These are phyloP conservation scores for Lepeophtheirus nordmannii DNA, from an alignment of 2,888 invertebrate species.

Conservation along the genomic window DNA sequence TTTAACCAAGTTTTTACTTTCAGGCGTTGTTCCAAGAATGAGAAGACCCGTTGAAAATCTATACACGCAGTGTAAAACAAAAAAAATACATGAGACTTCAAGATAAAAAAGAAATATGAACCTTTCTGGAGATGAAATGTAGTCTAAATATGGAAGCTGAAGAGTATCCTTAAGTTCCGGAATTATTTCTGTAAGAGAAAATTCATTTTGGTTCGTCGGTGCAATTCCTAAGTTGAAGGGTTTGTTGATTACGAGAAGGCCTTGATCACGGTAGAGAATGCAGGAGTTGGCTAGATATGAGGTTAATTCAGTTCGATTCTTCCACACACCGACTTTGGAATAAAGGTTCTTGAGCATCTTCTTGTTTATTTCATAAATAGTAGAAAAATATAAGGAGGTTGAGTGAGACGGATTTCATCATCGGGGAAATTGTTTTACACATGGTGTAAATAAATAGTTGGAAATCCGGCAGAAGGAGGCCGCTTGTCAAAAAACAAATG, in stretches of 20 bases:
- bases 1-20: background rate
- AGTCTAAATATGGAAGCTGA: background rate
- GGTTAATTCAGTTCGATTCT: background rate
- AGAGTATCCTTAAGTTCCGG: background rate
- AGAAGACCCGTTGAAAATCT: background rate
- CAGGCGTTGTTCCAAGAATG: background rate
- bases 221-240: background rate
- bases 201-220: background rate
- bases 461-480: no score
- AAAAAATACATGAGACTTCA: background rate
- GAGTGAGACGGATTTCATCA: background rate
- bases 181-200: background rate
- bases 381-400: background rate
- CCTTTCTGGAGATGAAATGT: background rate
- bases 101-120: background rate
- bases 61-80: background rate
- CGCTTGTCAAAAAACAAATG: no score
- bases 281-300: conserved; percentile 1
- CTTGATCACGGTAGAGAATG: background rate
- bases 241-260: background rate
- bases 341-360: background rate
- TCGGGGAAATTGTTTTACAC: no score
- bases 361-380: background rate
- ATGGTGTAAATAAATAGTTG: no score
- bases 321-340: background rate